A percentile compares a stretch with the other conserved stretches of the same genome.
phyloP scores from a whole-genome alignment of 2,797 vertebrate genomes.

The Myoxocephalus aenaeus region DNA sequence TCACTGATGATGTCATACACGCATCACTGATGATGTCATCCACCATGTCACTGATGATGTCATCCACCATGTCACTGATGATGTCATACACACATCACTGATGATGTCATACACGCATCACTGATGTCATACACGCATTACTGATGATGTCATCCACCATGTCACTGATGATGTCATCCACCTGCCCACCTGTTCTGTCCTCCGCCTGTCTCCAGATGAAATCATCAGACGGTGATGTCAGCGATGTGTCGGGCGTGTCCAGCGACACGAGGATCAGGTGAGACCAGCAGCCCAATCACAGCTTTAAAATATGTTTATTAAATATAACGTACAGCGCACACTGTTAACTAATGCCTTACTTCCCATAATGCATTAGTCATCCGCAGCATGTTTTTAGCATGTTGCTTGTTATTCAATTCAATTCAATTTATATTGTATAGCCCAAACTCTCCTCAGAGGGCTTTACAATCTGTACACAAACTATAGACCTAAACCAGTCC shows the following conservation, averaged over 20 bases:
- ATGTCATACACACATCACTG: not conserved
- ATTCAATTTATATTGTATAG: no score
- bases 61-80: not conserved
- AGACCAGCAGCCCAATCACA: not conserved
- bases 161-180: not conserved
- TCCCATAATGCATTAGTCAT: not conserved
- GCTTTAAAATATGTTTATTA: no score
- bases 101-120: no score
- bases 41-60: not conserved
- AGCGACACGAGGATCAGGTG: not conserved
- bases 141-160: not conserved
- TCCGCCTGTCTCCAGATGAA: conserved; percentile 75
- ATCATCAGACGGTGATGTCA: conserved; percentile 95
- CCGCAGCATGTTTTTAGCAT: not conserved
- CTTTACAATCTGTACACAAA: no score
- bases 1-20: not conserved
- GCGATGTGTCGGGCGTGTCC: conserved; percentile 91
- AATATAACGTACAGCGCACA: no score
- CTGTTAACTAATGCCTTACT: no score
- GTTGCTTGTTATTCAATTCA: not conserved
- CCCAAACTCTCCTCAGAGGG: no score
- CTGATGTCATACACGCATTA: not conserved
- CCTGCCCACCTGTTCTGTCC: conserved; percentile 1
- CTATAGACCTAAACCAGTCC: no score
- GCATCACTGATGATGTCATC: not conserved